A percentile compares a stretch with the other conserved stretches of the same genome.
Evolutionary conservation across 1,140 invertebrate genomes (phyloP).

Genomic region (Drosophila equinoxialis): DNA sequence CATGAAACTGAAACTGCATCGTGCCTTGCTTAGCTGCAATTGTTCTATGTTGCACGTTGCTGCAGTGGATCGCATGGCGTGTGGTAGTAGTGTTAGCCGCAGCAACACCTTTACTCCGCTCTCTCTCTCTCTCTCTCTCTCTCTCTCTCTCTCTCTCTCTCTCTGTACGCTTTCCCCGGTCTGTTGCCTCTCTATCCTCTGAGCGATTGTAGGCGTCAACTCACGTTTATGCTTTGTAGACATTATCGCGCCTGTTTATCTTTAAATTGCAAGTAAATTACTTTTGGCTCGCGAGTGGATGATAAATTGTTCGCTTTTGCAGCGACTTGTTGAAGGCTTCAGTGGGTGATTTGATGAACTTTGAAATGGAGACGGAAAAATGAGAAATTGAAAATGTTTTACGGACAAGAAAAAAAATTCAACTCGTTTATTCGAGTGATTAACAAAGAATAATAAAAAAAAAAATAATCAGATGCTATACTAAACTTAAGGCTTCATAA

Average conservation of each 20-base stretch:
- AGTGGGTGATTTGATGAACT: constrained; percentile 67
- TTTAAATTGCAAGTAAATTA: constrained; percentile 82
- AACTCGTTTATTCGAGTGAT: constrained; percentile 9
- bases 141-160: constrained; percentile 13
- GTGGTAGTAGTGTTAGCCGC: constrained; percentile 43
- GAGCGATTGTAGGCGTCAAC: constrained; percentile 78
- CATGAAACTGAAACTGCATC: constrained; percentile 61
- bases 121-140: background rate
- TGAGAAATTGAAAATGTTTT: background rate
- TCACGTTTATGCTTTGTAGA: constrained; percentile 82
- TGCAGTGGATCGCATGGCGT: constrained; percentile 47
- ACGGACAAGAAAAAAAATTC: background rate
- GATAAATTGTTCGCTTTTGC: constrained; percentile 65
- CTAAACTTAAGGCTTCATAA: constrained; percentile 63
- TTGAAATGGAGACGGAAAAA: constrained; percentile 4
- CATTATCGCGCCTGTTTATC: constrained; percentile 81
- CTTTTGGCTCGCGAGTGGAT: constrained; percentile 74
- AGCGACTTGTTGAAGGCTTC: constrained; percentile 64
- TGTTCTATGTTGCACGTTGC: constrained; percentile 56
- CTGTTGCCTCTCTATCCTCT: background rate
- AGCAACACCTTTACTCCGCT: constrained; percentile 74
- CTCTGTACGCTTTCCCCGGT: background rate
- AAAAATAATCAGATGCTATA: constrained; percentile 39
- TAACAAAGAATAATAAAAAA: constrained; percentile 5
- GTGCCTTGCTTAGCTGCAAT: constrained; percentile 69